Conservation (phyloP, 2,113 vertebrate species). For the Oncorhynchus clarkii region DNA sequence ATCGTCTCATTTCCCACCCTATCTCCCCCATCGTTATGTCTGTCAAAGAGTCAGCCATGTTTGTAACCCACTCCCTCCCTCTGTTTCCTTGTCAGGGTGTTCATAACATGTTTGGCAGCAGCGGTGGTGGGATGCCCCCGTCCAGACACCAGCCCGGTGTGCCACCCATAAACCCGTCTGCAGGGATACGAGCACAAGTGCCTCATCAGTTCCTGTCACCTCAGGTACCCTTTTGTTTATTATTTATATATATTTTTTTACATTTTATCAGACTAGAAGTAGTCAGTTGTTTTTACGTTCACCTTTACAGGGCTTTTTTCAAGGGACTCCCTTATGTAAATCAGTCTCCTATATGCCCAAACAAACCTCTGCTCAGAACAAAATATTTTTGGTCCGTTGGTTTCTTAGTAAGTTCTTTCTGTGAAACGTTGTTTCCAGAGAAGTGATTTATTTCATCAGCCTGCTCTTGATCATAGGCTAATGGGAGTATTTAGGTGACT, state of each 20-base stretch:
- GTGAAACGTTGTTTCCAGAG: constrained; percentile 14
- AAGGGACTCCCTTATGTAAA: neutral
- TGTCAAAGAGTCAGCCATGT: too few relatives aligned
- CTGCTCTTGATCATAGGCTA: constrained; percentile 20
- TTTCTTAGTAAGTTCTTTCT: constrained; percentile 13
- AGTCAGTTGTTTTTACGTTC: neutral
- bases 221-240: constrained; percentile 78
- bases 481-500: constrained; percentile 4
- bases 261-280: neutral
- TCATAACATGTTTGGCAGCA: constrained; percentile 92
- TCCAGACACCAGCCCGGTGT: constrained; percentile 91
- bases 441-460: constrained; percentile 23
- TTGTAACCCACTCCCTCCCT: neutral
- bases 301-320: neutral
- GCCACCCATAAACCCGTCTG: constrained; percentile 92
- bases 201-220: constrained; percentile 99
- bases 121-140: constrained; percentile 92
- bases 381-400: neutral
- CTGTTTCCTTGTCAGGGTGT: constrained; percentile 77
- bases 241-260: neutral
- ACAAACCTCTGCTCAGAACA: constrained; percentile 10
- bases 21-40: neutral
- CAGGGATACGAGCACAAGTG: constrained; percentile 98
- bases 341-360: neutral
- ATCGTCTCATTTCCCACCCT: neutral